Percentiles rank a stretch among this genome's conserved stretches.
These are phyloP conservation scores for Anisognathus igniventris DNA, from an alignment of 2,797 vertebrate genomes.

Conservation along the genomic window DNA sequence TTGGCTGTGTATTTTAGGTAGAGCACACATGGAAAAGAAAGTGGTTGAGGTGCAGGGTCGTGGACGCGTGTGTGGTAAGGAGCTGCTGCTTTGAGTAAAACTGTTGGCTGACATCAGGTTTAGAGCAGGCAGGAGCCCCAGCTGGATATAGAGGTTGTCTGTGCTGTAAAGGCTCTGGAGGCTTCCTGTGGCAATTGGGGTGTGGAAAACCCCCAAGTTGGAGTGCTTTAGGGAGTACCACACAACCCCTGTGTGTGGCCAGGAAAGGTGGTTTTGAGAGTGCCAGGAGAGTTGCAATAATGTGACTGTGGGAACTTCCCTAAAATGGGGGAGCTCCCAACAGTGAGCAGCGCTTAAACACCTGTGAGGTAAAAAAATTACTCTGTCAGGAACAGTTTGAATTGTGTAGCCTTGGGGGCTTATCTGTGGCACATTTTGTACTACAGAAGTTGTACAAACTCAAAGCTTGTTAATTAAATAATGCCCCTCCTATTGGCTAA, in stretches of 20 bases:
- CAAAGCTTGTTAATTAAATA: neutral
- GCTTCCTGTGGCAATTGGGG: neutral
- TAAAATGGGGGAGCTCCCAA: neutral
- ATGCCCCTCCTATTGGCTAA: neutral
- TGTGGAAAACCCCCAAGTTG: neutral
- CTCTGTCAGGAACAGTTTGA: neutral
- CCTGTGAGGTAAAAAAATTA: neutral
- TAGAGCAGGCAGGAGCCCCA: neutral
- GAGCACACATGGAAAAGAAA: accelerated
- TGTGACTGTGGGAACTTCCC: neutral
- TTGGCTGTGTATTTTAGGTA: neutral
- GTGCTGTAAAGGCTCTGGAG: neutral
- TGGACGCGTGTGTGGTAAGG: neutral
- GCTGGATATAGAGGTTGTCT: neutral
- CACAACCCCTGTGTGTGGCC: neutral
- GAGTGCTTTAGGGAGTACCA: neutral
- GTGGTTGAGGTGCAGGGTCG: accelerated
- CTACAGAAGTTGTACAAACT: neutral
- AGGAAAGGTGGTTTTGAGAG: neutral
- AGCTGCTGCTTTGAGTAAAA: neutral
- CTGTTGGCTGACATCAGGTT: neutral
- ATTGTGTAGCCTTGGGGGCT: neutral
- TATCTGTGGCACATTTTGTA: neutral
- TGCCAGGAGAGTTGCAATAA: neutral
- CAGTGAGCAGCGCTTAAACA: neutral